Percentiles rank a stretch among this genome's conserved stretches.
Evolutionary conservation across 2,113 vertebrate species (phyloP).

Genomic region (Grammomys dolichurus): DNA sequence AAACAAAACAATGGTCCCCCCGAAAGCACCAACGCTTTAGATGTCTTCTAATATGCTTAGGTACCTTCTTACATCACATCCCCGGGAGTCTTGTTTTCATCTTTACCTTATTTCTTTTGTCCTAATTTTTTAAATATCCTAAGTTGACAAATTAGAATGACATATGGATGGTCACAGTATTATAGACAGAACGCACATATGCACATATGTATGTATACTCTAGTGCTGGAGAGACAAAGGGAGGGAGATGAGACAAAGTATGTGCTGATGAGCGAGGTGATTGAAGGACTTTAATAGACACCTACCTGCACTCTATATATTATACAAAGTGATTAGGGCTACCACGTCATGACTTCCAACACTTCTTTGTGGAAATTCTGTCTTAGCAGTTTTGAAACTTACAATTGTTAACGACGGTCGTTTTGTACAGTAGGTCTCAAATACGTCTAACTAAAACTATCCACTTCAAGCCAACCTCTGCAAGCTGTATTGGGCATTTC

Average conservation of each 20-base stretch:
- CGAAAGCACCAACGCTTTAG: background rate
- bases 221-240: too few relatives aligned
- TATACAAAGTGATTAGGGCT: background rate
- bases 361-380: background rate
- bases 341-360: background rate
- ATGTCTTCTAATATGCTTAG: conserved; percentile 1
- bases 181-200: too few relatives aligned
- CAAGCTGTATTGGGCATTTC: background rate
- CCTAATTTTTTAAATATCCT: background rate
- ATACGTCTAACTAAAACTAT: background rate
- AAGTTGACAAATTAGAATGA: background rate
- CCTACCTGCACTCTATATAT: too few relatives aligned
- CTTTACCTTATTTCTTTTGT: background rate
- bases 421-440: background rate
- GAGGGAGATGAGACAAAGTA: too few relatives aligned
- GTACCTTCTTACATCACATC: background rate
- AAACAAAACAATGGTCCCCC: background rate
- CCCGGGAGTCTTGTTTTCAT: background rate
- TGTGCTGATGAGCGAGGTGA: too few relatives aligned
- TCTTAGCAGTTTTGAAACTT: background rate
- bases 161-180: background rate
- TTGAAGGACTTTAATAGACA: too few relatives aligned
- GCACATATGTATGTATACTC: too few relatives aligned
- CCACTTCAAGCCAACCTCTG: background rate
- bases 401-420: background rate